Percentiles rank a stretch among this genome's conserved stretches.
Evolutionary conservation across 2,113 vertebrate species (phyloP).

Genomic region (Centropus bengalensis): DNA sequence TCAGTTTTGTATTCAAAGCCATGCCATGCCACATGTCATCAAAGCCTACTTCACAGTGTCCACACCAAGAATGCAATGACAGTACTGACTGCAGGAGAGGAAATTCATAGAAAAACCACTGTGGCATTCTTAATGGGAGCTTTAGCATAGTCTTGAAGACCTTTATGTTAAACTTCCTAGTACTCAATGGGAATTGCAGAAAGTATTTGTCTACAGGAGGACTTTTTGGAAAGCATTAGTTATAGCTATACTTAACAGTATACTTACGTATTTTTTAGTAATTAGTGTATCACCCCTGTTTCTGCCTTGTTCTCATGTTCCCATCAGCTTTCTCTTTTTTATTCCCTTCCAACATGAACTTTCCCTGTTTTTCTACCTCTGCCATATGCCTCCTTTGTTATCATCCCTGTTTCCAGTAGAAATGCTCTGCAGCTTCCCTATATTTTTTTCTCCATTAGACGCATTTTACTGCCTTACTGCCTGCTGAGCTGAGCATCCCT

Average conservation of each 20-base stretch:
- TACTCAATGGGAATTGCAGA: not conserved
- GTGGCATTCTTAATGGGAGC: not conserved
- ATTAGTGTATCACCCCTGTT: not conserved
- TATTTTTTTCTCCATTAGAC: not conserved
- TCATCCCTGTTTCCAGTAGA: not conserved
- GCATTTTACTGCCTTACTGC: not conserved
- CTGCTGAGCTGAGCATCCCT: not conserved
- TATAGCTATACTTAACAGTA: not conserved
- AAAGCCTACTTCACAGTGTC: not conserved
- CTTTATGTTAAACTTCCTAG: not conserved
- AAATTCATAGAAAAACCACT: not conserved
- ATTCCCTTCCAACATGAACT: not conserved
- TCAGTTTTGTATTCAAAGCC: too few species aligned
- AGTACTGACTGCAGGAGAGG: not conserved
- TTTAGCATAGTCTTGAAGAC: not conserved
- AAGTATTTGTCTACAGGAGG: not conserved
- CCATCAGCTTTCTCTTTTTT: not conserved
- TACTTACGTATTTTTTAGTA: not conserved
- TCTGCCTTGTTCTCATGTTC: not conserved
- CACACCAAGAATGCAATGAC: not conserved
- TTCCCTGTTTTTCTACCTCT: not conserved
- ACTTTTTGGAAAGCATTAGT: not conserved
- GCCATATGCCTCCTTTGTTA: not conserved
- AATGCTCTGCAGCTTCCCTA: not conserved
- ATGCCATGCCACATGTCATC: too few species aligned